Evolutionary conservation across 2,797 vertebrate species (phyloP).

Genomic region (Borostomias antarcticus): DNA sequence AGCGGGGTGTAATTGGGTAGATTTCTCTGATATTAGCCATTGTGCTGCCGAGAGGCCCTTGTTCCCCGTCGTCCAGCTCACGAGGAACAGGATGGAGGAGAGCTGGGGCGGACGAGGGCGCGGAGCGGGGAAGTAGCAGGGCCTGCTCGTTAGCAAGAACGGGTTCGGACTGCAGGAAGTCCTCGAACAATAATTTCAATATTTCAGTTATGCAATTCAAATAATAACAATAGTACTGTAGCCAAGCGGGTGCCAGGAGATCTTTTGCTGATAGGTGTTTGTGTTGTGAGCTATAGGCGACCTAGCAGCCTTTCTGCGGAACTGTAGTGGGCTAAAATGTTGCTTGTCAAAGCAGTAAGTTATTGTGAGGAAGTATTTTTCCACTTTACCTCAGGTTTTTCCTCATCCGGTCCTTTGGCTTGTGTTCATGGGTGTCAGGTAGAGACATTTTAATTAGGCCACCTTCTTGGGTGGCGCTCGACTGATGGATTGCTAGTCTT

Average conservation of each 20-base stretch:
- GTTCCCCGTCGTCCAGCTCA: conserved; percentile 12
- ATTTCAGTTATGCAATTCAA: conserved; percentile 43
- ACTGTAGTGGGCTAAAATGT: neutral
- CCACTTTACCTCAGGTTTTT: conserved; percentile 14
- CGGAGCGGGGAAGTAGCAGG: too few relatives aligned
- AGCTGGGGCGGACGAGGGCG: conserved; percentile 59
- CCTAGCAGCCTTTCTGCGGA: neutral
- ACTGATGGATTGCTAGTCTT: conserved; percentile 55
- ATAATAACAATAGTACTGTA: conserved; percentile 43
- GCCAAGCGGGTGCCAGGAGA: neutral
- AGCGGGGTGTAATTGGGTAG: conserved; percentile 56
- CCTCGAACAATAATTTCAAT: conserved; percentile 58
- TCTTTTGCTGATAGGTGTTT: neutral
- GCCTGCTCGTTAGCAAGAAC: conserved; percentile 51
- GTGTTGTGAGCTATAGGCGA: neutral
- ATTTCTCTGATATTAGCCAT: conserved; percentile 66
- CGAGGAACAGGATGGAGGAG: conserved; percentile 40
- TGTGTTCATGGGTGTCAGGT: conserved; percentile 36
- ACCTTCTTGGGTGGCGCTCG: conserved; percentile 46
- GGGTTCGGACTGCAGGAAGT: conserved; percentile 59
- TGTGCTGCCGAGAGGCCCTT: conserved; percentile 66
- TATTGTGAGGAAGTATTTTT: neutral
- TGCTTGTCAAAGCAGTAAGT: neutral
- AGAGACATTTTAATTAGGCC: conserved; percentile 63
- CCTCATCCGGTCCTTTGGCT: conserved; percentile 31